These are phyloP conservation scores for Pseudois nayaur DNA, from an alignment of 2,113 vertebrate species.

Conservation along the genomic window DNA sequence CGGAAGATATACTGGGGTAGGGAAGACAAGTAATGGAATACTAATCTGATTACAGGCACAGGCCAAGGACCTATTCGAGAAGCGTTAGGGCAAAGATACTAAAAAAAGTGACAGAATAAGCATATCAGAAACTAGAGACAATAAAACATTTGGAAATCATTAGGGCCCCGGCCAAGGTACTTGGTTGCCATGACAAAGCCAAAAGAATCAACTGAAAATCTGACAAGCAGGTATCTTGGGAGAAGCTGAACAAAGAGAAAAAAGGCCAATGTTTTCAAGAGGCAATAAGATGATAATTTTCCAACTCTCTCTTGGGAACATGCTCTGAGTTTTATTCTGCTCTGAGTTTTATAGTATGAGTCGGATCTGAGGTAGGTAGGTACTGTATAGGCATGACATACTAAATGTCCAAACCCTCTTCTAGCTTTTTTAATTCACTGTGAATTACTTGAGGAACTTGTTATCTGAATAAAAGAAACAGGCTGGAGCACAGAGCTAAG, in stretches of 20 bases:
- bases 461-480: neutral
- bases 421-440: neutral
- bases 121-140: neutral
- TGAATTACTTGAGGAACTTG: neutral
- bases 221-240: neutral
- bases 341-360: neutral
- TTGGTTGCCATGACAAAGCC: slow-evolving; percentile 10
- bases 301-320: neutral
- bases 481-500: neutral
- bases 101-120: neutral
- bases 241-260: neutral
- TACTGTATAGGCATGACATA: neutral
- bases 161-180: neutral
- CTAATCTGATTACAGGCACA: neutral
- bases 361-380: neutral
- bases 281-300: neutral
- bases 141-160: neutral
- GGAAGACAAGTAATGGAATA: neutral
- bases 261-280: slow-evolving; percentile 9
- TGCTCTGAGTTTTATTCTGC: neutral
- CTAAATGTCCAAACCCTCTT: neutral
- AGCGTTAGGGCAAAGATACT: neutral
- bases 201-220: neutral
- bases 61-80: neutral
- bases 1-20: neutral